A percentile compares a stretch with the other conserved stretches of the same genome.
These are phyloP conservation scores for Ypsolopha scabrella DNA, from an alignment of 2,888 invertebrate species.

Conservation along the genomic window DNA sequence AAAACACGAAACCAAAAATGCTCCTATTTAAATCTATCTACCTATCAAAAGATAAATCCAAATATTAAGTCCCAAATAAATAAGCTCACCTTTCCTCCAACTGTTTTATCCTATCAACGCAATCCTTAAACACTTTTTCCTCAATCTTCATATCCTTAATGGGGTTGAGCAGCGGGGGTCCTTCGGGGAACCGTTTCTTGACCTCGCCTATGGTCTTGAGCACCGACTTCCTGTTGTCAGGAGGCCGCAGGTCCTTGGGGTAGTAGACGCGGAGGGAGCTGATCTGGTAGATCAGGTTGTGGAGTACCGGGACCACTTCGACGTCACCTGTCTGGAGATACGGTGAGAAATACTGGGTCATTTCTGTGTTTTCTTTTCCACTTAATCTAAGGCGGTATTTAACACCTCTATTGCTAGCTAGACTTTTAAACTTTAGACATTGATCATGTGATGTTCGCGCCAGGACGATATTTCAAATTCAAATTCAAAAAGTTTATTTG, in stretches of 20 bases:
- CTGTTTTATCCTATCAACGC: slow-evolving; percentile 84
- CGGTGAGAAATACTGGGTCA: not conserved
- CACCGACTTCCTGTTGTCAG: slow-evolving; percentile 88
- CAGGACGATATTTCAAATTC: no score
- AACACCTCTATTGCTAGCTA: no score
- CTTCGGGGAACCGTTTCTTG: slow-evolving; percentile 88
- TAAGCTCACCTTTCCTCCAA: slow-evolving; percentile 77
- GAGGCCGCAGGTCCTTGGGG: slow-evolving; percentile 88
- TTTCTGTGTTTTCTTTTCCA: no score
- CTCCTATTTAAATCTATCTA: no score
- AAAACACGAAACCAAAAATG: no score
- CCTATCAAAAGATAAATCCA: no score
- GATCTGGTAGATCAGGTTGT: slow-evolving; percentile 85
- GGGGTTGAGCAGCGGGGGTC: slow-evolving; percentile 92
- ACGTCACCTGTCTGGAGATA: slow-evolving; percentile 78
- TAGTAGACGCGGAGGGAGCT: slow-evolving; percentile 92
- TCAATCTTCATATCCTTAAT: slow-evolving; percentile 96
- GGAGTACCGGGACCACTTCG: slow-evolving; percentile 89
- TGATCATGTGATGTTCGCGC: no score
- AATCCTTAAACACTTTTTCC: slow-evolving; percentile 81
- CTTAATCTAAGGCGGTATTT: no score
- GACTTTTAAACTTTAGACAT: no score
- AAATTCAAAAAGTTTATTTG: no score
- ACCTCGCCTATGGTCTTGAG: slow-evolving; percentile 89
- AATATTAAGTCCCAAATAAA: no score